These are phyloP conservation scores for Proteles cristata DNA, from an alignment of 2,113 vertebrate species.

Conservation along the genomic window DNA sequence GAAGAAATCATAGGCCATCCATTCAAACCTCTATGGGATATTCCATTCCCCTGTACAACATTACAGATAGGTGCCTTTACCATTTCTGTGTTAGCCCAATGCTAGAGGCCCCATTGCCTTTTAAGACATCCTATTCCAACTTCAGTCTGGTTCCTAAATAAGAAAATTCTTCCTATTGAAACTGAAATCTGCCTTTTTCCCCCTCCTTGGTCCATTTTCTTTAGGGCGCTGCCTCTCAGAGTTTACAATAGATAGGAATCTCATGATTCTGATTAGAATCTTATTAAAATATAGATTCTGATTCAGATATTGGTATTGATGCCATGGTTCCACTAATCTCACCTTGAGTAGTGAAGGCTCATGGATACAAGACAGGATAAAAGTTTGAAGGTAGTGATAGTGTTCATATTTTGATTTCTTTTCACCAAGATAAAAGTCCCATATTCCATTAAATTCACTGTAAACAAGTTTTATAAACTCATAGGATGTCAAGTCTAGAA, in stretches of 20 bases:
- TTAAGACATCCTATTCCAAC: neutral
- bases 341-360: neutral
- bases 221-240: neutral
- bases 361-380: neutral
- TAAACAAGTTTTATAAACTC: neutral
- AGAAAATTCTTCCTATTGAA: neutral
- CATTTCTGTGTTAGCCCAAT: neutral
- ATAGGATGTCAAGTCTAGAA: neutral
- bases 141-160: neutral
- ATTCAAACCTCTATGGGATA: accelerated
- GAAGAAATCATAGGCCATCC: neutral
- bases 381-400: neutral
- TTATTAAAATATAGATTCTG: neutral
- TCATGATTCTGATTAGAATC: neutral
- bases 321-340: neutral
- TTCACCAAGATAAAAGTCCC: neutral
- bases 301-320: neutral
- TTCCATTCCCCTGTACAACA: neutral
- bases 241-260: neutral
- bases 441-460: neutral
- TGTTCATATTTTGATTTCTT: neutral
- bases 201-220: neutral
- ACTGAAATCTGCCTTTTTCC: neutral
- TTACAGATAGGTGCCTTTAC: neutral
- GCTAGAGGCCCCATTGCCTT: neutral